These are phyloP conservation scores for Lonchura striata DNA, from an alignment of 2,113 vertebrate species.

Conservation along the genomic window DNA sequence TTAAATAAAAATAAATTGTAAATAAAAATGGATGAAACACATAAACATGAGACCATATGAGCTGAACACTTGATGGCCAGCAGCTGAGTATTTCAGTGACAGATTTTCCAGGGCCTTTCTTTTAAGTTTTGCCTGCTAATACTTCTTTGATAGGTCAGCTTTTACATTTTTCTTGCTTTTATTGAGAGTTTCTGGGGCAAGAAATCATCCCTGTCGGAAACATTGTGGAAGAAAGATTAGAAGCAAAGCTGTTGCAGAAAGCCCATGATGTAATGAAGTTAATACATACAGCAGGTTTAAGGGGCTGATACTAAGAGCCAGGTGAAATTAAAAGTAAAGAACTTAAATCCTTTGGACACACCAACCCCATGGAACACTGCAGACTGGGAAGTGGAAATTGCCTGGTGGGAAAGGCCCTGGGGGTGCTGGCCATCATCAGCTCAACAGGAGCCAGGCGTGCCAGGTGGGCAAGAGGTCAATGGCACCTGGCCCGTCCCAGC, in stretches of 20 bases:
- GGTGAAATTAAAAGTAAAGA: not conserved
- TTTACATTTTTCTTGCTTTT: not conserved
- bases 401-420: not conserved
- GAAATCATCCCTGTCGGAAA: not conserved
- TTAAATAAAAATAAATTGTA: not conserved
- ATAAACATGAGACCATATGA: not conserved
- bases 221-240: not conserved
- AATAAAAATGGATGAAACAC: not conserved
- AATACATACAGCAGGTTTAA: fast-evolving
- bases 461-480: not conserved
- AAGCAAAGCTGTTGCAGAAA: not conserved
- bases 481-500: not conserved
- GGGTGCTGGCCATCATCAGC: not conserved
- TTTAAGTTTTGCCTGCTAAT: not conserved
- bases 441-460: not conserved
- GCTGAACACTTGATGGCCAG: not conserved
- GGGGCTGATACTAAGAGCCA: not conserved
- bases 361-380: too few species aligned
- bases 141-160: not conserved
- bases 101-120: not conserved
- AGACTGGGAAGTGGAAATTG: not conserved
- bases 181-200: not conserved
- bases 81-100: not conserved
- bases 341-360: fast-evolving
- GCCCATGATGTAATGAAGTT: not conserved